These are phyloP conservation scores for Drosophila rubida DNA, from an alignment of 2,888 invertebrate genomes.

Conservation along the genomic window DNA sequence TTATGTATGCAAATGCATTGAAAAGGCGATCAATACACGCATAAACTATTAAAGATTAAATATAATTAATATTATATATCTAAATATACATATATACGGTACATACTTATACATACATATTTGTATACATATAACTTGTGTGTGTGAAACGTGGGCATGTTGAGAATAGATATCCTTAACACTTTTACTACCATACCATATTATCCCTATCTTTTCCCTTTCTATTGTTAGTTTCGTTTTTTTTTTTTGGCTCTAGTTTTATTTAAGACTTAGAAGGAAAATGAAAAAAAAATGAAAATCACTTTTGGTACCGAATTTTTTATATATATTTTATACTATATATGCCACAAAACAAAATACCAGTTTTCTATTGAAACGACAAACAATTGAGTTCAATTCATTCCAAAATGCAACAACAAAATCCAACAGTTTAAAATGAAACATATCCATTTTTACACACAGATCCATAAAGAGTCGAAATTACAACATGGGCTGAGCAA, in stretches of 20 bases:
- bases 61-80: constrained; percentile 15
- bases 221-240: neutral
- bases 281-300: neutral
- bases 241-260: constrained; percentile 15
- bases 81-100: constrained; percentile 38
- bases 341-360: constrained; percentile 12
- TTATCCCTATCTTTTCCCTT: neutral
- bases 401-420: constrained; percentile 42
- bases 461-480: constrained; percentile 23
- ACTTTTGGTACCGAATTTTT: constrained; percentile 34
- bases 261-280: constrained; percentile 16
- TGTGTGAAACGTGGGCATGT: constrained; percentile 31
- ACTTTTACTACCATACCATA: constrained; percentile 10
- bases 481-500: neutral
- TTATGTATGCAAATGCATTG: constrained; percentile 15
- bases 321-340: constrained; percentile 22
- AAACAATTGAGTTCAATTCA: constrained; percentile 36
- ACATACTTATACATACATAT: constrained; percentile 21
- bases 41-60: constrained; percentile 38
- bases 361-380: constrained; percentile 32
- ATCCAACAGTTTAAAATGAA: constrained; percentile 31
- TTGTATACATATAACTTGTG: constrained; percentile 18
- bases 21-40: constrained; percentile 29
- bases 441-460: constrained; percentile 51
- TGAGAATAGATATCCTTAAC: constrained; percentile 21